These are phyloP conservation scores for Todiramphus saurophagus DNA, from an alignment of 2,113 vertebrate species.

Conservation along the genomic window DNA sequence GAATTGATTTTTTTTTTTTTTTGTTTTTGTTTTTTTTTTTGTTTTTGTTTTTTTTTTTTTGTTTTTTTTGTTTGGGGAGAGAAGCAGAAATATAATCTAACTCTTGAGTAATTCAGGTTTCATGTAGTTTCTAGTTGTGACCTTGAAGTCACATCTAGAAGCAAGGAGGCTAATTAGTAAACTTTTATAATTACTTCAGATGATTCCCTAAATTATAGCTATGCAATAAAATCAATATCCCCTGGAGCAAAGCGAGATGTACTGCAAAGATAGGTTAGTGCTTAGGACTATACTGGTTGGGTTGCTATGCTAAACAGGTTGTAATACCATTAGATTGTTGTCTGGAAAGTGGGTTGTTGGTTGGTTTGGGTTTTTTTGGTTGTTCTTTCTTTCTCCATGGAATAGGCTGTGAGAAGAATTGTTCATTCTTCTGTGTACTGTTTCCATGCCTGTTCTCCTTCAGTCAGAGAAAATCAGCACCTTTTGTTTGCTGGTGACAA, in stretches of 20 bases:
- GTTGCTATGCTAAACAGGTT: not conserved
- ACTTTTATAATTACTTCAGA: not conserved
- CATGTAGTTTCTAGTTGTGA: not conserved
- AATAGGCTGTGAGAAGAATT: not conserved
- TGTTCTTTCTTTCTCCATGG: not conserved
- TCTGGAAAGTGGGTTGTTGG: not conserved
- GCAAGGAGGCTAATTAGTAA: not conserved
- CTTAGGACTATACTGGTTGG: not conserved
- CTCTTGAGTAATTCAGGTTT: not conserved
- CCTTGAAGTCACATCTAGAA: constrained; percentile 30
- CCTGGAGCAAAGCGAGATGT: not conserved
- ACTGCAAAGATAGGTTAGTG: not conserved
- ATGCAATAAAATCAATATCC: not conserved
- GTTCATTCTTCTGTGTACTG: not conserved
- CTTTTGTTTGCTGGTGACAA: not conserved
- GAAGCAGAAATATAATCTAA: constrained; percentile 15
- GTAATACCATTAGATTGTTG: not conserved
- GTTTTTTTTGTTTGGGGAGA: not conserved
- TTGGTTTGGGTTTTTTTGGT: not conserved
- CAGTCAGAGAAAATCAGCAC: not conserved
- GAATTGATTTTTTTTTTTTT: constrained; percentile 41
- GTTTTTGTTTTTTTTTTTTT: not conserved
- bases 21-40: not conserved
- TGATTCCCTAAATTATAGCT: not conserved
- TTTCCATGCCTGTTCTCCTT: not conserved